Evolutionary conservation across 2,888 invertebrate species (phyloP).

Genomic region (Ormyrus rosae): DNA sequence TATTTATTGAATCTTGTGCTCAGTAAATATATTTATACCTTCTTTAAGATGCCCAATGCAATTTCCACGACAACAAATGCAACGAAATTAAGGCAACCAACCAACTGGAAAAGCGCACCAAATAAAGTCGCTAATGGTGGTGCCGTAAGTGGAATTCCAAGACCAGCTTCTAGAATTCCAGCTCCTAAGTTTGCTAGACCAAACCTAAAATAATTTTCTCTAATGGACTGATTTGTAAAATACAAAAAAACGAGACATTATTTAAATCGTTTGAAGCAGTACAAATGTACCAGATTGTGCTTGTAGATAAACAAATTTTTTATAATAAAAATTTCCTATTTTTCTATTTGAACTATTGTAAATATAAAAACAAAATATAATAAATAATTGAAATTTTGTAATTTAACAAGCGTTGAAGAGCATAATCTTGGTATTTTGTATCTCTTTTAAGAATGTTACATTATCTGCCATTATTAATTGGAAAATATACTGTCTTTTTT

Average conservation of each 20-base stretch:
- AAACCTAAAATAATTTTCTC: conserved; percentile 56
- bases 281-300: conserved; percentile 48
- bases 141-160: conserved; percentile 70
- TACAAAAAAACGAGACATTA: conserved; percentile 40
- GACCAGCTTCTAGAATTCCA: conserved; percentile 73
- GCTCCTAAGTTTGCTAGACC: conserved; percentile 65
- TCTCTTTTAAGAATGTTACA: conserved; percentile 34
- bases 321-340: conserved; percentile 42
- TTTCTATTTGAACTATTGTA: conserved; percentile 54
- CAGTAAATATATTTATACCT: not conserved
- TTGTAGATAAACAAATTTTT: conserved; percentile 24
- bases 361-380: conserved; percentile 39
- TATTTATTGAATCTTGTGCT: not conserved
- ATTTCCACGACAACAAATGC: conserved; percentile 39
- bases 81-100: conserved; percentile 68
- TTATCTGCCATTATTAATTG: conserved; percentile 46
- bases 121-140: conserved; percentile 60
- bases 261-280: conserved; percentile 39
- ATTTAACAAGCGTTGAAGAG: conserved; percentile 20
- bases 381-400: conserved; percentile 26
- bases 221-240: conserved; percentile 31
- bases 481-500: conserved; percentile 41
- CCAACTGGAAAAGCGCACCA: conserved; percentile 64
- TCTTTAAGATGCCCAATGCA: conserved; percentile 24
- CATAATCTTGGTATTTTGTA: conserved; percentile 55